Conservation (phyloP, 1,140 invertebrate genomes). For the Eurosta solidaginis region DNA sequence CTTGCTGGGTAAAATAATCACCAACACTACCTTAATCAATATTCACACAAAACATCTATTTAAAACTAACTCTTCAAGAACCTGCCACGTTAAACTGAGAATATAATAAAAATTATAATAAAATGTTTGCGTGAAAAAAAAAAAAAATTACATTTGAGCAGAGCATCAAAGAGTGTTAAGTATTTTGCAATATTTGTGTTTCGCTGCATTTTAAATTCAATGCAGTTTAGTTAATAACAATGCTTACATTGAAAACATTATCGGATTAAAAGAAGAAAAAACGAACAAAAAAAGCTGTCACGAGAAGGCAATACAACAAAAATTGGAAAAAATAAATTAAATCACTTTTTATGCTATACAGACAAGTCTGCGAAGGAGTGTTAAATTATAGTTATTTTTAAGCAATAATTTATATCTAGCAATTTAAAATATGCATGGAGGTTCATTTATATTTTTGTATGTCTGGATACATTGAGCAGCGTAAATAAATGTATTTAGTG, state of each 20-base stretch:
- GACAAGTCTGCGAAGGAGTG: slow-evolving; percentile 1
- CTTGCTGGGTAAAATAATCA: too few relatives aligned
- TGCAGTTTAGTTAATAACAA: slow-evolving; percentile 14
- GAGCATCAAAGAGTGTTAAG: neutral
- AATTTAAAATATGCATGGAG: neutral
- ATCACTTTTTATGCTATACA: neutral
- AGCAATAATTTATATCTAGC: neutral
- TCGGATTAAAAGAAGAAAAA: neutral
- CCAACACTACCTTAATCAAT: too few relatives aligned
- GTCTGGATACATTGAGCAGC: too few relatives aligned
- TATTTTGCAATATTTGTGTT: neutral
- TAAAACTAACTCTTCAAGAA: neutral
- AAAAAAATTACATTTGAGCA: neutral
- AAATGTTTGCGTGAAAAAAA: neutral
- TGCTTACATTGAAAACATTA: slow-evolving; percentile 18
- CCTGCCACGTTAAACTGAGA: neutral
- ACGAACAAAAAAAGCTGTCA: neutral
- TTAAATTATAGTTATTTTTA: neutral
- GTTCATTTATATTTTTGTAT: too few relatives aligned
- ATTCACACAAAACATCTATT: neutral
- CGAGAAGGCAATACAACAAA: neutral
- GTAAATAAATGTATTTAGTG: too few relatives aligned
- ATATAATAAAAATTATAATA: neutral
- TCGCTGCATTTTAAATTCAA: neutral
- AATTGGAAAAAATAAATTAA: neutral